These are phyloP conservation scores for Stichodactyla mertensii DNA, from an alignment of 64 coral and sea anemone genomes.

Conservation along the genomic window DNA sequence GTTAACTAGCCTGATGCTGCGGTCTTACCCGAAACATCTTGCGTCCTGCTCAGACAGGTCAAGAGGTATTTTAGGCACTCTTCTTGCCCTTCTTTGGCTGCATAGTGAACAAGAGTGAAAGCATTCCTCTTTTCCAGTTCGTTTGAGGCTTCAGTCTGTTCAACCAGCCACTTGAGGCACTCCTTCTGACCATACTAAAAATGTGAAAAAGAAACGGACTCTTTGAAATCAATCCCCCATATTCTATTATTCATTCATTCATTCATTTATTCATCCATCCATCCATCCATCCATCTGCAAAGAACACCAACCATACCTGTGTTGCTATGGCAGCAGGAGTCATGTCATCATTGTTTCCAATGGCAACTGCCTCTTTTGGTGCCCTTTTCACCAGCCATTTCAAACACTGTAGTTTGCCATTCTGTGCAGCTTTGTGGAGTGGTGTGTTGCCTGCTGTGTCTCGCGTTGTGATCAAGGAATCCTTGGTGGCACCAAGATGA, in stretches of 20 bases:
- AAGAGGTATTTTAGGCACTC: constrained; percentile 71
- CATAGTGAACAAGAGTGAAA: constrained; percentile 48
- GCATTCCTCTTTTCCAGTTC: constrained; percentile 34
- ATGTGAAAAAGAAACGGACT: background rate
- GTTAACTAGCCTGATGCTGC: background rate
- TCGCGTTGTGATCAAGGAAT: constrained; percentile 43
- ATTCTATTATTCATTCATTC: no score
- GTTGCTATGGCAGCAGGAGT: constrained; percentile 53
- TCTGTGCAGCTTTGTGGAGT: constrained; percentile 63
- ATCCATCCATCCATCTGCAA: background rate
- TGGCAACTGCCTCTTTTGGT: constrained; percentile 34
- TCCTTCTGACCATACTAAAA: constrained; percentile 61
- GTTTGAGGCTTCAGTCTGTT: constrained; percentile 39
- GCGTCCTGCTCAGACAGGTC: constrained; percentile 2
- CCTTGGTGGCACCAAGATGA: constrained; percentile 35
- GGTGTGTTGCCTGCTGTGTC: constrained; percentile 65
- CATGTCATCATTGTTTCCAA: constrained; percentile 51
- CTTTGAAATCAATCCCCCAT: no score
- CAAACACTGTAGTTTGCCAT: constrained; percentile 50
- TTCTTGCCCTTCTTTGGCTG: constrained; percentile 69
- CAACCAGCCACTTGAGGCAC: constrained; percentile 77
- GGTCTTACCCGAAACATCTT: background rate
- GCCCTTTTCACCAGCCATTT: constrained; percentile 62
- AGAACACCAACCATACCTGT: constrained; percentile 28
- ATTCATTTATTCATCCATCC: no score